These are phyloP conservation scores for Dicrurus megarhynchus DNA, from an alignment of 2,113 vertebrate genomes.

Conservation along the genomic window DNA sequence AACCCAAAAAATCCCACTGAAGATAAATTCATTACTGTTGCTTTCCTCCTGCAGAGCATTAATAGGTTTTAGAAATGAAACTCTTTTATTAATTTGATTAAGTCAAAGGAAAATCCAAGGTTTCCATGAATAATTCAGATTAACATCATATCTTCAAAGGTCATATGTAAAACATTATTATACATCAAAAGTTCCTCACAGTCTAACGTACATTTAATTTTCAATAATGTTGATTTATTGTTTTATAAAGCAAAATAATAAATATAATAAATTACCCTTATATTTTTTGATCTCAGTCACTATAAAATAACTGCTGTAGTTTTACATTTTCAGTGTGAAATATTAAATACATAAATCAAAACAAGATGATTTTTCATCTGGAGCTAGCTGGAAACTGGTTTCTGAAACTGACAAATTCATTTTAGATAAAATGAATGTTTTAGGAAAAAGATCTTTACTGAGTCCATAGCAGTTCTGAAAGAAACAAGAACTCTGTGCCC, in stretches of 20 bases:
- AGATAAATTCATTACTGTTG: constrained; percentile 44
- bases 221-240: constrained; percentile 86
- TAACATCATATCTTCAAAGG: constrained; percentile 77
- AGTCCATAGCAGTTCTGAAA: constrained; percentile 47
- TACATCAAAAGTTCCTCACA: constrained; percentile 66
- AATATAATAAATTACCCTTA: constrained; percentile 88
- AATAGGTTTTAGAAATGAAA: constrained; percentile 68
- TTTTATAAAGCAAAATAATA: constrained; percentile 93
- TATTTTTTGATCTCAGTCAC: constrained; percentile 85
- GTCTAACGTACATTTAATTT: constrained; percentile 82
- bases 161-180: constrained; percentile 80
- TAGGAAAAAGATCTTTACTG: constrained; percentile 66
- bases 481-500: constrained; percentile 11
- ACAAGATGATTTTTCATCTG: constrained; percentile 82
- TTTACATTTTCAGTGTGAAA: constrained; percentile 88
- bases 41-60: constrained; percentile 46
- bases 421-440: constrained; percentile 84
- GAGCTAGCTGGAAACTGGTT: constrained; percentile 77
- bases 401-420: constrained; percentile 87
- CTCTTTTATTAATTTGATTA: constrained; percentile 76
- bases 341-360: constrained; percentile 97
- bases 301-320: constrained; percentile 80
- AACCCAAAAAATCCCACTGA: background rate
- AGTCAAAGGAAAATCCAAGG: constrained; percentile 61
- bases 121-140: constrained; percentile 83